Conservation (phyloP, 2,113 vertebrate species). For the Lonchura striata region DNA sequence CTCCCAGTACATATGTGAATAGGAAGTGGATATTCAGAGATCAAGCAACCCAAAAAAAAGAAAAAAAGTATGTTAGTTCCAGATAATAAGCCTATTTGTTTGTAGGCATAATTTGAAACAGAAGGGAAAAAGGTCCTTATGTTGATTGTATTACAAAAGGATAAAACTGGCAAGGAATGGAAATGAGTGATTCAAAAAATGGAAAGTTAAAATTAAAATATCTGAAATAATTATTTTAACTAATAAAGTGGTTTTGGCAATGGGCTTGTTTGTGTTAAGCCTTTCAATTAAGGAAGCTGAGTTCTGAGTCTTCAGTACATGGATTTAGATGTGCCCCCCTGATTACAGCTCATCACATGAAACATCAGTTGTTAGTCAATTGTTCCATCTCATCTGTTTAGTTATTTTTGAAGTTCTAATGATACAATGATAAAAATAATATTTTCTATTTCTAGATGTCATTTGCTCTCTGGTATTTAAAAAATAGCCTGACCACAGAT, state of each 20-base stretch:
- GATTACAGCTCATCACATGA: rapidly evolving
- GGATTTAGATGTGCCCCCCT: background rate
- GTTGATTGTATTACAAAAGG: background rate
- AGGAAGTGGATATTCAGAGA: slow-evolving; percentile 24
- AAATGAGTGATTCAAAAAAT: slow-evolving; percentile 11
- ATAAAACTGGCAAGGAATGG: slow-evolving; percentile 4
- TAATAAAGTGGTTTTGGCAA: background rate
- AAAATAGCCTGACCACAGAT: background rate
- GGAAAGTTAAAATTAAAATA: background rate
- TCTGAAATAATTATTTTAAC: background rate
- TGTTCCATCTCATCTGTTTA: background rate
- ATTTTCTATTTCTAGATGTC: background rate
- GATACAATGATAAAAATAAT: background rate
- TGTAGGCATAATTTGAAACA: slow-evolving; percentile 29
- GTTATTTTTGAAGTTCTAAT: background rate
- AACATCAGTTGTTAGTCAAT: background rate
- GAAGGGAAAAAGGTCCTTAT: background rate
- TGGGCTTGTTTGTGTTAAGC: background rate
- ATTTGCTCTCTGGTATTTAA: background rate
- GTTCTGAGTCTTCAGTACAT: background rate
- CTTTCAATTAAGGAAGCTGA: background rate
- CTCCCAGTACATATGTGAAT: background rate
- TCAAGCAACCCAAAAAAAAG: background rate
- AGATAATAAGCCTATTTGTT: slow-evolving; percentile 18
- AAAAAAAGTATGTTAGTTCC: background rate